Conservation (phyloP, 2,797 vertebrate genomes). For the Fringilla coelebs region DNA sequence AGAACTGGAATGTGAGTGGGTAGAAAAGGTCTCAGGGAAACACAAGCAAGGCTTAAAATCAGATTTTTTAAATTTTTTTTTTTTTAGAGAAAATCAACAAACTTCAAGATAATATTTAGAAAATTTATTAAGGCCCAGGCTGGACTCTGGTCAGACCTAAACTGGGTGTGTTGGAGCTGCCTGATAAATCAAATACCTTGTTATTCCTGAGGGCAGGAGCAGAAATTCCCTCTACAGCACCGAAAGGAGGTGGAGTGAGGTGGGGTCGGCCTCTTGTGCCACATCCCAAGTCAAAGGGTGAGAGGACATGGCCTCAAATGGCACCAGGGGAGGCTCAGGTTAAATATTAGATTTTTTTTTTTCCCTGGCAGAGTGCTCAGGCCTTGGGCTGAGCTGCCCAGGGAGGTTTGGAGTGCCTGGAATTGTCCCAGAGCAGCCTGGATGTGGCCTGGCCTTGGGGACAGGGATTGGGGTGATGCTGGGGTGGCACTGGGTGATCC, state of each 20-base stretch:
- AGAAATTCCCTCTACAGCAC: background rate
- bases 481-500: fast-evolving
- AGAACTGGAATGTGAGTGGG: background rate
- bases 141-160: background rate
- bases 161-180: background rate
- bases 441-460: background rate
- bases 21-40: background rate
- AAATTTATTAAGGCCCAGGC: background rate
- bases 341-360: background rate
- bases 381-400: background rate
- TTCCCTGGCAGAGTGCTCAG: background rate
- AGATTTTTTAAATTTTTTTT: background rate
- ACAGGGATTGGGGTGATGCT: background rate
- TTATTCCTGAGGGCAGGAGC: background rate
- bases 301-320: background rate
- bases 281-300: fast-evolving
- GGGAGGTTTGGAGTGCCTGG: background rate
- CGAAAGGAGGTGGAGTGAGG: background rate
- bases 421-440: background rate
- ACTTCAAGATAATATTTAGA: background rate
- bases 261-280: fast-evolving
- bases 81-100: background rate
- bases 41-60: background rate
- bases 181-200: background rate
- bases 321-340: background rate